Evolutionary conservation across 2,797 vertebrate species (phyloP), one percentile per base, ranked within the genome.

Genomic region (Cirrhinus mrigala): DNA sequence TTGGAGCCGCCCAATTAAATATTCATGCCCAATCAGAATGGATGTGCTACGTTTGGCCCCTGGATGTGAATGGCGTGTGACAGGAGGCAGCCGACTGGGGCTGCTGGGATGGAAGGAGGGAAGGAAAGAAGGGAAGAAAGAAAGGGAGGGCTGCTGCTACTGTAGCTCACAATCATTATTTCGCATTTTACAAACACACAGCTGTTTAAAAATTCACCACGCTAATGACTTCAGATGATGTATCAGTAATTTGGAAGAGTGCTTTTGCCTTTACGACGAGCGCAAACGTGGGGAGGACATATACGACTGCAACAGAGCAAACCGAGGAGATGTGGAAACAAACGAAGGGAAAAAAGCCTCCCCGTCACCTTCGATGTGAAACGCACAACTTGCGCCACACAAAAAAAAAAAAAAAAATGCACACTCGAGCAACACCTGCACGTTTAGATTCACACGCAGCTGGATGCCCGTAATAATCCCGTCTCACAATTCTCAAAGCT

Each of bases 391-490:
- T 52, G 27, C 8, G 11, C 22, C 52, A 46, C 37, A 46, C 62
- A 77, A 70, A 68, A 80, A 80, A 24, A 22, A 1, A 29, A 54
- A 18, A 81, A 73, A 60, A 76, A n/a, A n/a, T n/a, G n/a, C 44
- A 37, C 71, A 1, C 79, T 70, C 81, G 15, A 60, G 24, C 12
- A 71, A 68, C 83, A 83, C 62, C 44, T 77, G 69, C 76, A 84
- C 76, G 27, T 60, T 58, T 60, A 83, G 68, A 75, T 54, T 62
- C 85, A 29, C 54, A 40, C 80, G 16, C 94, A 95, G 95, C 95
- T 94, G 94, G 94, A 90, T 92, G 94, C 91, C 91, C 94, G 92
- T 95, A 96, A 97, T 96, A 97, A 96, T 95, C 95, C 95, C 94
- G 93, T 95, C 96, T 95, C 94, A 94, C 89, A 91, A 95, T 94